Percentiles rank a stretch among this genome's conserved stretches.
Evolutionary conservation across 1,140 invertebrate genomes (phyloP).

Genomic region (Nephila pilipes): DNA sequence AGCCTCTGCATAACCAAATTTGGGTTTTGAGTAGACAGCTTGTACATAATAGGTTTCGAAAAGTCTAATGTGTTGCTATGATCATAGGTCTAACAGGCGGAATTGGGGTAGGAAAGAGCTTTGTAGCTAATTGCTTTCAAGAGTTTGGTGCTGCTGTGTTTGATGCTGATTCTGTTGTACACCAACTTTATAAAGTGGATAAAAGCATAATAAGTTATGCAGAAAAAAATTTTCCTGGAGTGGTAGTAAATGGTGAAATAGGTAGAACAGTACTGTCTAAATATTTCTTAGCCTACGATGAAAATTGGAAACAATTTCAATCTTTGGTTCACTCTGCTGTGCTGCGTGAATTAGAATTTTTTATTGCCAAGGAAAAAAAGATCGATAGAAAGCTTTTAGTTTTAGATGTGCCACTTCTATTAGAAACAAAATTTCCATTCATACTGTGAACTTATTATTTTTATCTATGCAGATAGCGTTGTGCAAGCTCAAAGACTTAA

Average conservation of each 20-base stretch:
- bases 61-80: too few species aligned
- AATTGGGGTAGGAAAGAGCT: slow-evolving; percentile 36
- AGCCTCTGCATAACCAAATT: neutral
- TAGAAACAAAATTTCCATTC: slow-evolving; percentile 40
- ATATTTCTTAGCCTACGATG: slow-evolving; percentile 51
- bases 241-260: slow-evolving; percentile 62
- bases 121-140: slow-evolving; percentile 52
- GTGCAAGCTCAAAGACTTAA: slow-evolving; percentile 47
- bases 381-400: slow-evolving; percentile 45
- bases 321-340: slow-evolving; percentile 25
- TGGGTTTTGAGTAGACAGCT: too few species aligned
- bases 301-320: slow-evolving; percentile 32
- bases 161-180: slow-evolving; percentile 53
- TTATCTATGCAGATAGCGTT: slow-evolving; percentile 41
- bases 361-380: slow-evolving; percentile 32
- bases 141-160: slow-evolving; percentile 47
- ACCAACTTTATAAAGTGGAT: slow-evolving; percentile 54
- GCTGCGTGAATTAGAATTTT: slow-evolving; percentile 24
- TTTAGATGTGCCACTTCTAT: slow-evolving; percentile 58
- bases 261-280: slow-evolving; percentile 53
- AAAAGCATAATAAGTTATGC: slow-evolving; percentile 20
- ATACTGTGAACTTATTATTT: slow-evolving; percentile 43
- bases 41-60: too few species aligned
- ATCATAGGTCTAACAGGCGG: neutral
- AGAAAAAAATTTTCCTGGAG: slow-evolving; percentile 40